These are phyloP conservation scores for Tetramorium bicarinatum DNA, from an alignment of 2,888 invertebrate species.

Conservation along the genomic window DNA sequence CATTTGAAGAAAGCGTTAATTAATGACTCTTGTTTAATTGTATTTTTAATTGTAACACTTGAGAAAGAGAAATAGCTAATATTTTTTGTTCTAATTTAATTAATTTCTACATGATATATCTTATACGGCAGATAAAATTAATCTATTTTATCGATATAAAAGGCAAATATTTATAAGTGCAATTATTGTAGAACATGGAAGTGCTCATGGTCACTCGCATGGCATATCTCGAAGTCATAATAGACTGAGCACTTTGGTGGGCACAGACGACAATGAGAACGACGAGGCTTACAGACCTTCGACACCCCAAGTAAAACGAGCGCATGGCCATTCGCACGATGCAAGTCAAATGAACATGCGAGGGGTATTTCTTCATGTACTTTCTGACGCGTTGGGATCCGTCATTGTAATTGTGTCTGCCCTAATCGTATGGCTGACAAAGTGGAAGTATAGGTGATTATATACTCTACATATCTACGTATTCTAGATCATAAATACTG, in stretches of 20 bases:
- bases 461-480: neutral
- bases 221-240: slow-evolving; percentile 89
- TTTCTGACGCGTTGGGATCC: slow-evolving; percentile 98
- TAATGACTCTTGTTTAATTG: neutral
- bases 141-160: slow-evolving; percentile 29
- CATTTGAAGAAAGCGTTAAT: neutral
- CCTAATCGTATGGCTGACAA: slow-evolving; percentile 91
- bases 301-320: slow-evolving; percentile 79
- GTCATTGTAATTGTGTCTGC: slow-evolving; percentile 97
- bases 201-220: slow-evolving; percentile 89
- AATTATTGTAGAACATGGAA: slow-evolving; percentile 90
- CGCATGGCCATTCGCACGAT: slow-evolving; percentile 88
- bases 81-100: slow-evolving; percentile 1
- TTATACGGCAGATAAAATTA: slow-evolving; percentile 42
- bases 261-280: slow-evolving; percentile 92
- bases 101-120: slow-evolving; percentile 15
- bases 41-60: neutral
- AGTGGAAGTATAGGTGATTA: slow-evolving; percentile 91
- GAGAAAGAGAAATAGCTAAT: neutral
- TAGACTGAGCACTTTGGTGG: slow-evolving; percentile 88
- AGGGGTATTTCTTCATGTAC: slow-evolving; percentile 99
- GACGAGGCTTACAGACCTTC: slow-evolving; percentile 88
- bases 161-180: slow-evolving; percentile 34
- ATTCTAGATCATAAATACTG: neutral
- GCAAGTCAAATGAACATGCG: slow-evolving; percentile 98